phyloP scores from a whole-genome alignment of 2,888 invertebrate species.

The Synergus umbraculus region DNA sequence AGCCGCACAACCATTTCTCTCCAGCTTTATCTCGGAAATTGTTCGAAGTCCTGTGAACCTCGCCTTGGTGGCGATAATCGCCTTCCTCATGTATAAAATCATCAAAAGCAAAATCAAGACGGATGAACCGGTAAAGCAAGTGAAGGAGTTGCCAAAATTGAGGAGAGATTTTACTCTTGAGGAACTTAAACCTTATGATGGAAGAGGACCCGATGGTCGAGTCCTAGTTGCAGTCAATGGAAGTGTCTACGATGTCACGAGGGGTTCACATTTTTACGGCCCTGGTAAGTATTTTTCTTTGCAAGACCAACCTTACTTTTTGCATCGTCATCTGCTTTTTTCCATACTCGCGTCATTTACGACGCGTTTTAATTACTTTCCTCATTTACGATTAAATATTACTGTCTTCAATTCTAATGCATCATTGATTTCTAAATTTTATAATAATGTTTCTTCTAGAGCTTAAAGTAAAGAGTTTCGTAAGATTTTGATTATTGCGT shows the following conservation, averaged over 20 bases:
- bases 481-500: too few species aligned
- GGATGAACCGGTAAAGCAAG: slow-evolving; percentile 74
- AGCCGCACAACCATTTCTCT: slow-evolving; percentile 63
- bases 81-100: slow-evolving; percentile 87
- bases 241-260: slow-evolving; percentile 96
- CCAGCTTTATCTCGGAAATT: slow-evolving; percentile 81
- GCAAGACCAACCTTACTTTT: slow-evolving; percentile 30
- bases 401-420: background rate
- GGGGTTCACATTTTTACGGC: slow-evolving; percentile 94
- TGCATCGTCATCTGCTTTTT: slow-evolving; percentile 37
- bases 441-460: background rate
- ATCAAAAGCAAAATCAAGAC: slow-evolving; percentile 79
- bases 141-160: slow-evolving; percentile 87
- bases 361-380: slow-evolving; percentile 8
- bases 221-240: slow-evolving; percentile 96
- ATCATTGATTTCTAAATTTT: background rate
- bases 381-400: slow-evolving; percentile 9
- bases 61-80: slow-evolving; percentile 83
- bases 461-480: background rate
- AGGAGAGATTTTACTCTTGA: slow-evolving; percentile 93
- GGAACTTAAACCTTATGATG: slow-evolving; percentile 92
- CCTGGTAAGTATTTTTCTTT: slow-evolving; percentile 83
- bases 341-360: slow-evolving; percentile 28
- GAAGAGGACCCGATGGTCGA: slow-evolving; percentile 90
- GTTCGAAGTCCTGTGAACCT: slow-evolving; percentile 86